Base-by-base conservation (phyloP, 92 coral and sea anemone genomes). In the Bergia sp. region DNA sequence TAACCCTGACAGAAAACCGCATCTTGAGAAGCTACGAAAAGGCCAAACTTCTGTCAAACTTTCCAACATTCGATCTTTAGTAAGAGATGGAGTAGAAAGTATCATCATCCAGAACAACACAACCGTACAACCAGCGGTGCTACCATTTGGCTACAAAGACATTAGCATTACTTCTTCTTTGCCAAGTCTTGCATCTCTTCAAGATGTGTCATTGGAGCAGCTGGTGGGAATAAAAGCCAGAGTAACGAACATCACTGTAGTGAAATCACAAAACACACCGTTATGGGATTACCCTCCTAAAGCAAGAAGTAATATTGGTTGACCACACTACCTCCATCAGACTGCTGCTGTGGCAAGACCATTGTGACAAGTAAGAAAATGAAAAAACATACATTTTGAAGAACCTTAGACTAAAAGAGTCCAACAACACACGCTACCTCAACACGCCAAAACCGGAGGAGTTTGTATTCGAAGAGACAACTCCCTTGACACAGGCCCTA, bases 301-400 rank as follows among this genome's bases (percentile, higher is more conserved):
- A 91, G 86, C 94, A 88, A 88, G 92, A 91, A 73, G 91, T 49
- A 37, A 89, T 91, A 44, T 69, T 91, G 73, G 94, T 89, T 67
- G 94, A 91, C 69, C 87, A 89, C 89, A 91, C 92, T 82, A 87
- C 88, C 75, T 92, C 92, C 37, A 92, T 89, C 47, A 92, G 90
- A 77, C 20, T 90, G 76, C 38, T 92, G 47, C 87, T 92, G 38
- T 92, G 91, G 92, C 86, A 92, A 72, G 85, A 88, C 73, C 85
- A 89, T 18, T 87, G 89, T 76, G 86, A 92, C 85, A 87, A 74
- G 69, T 89, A 87, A 23, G 85, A 69, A 37, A 79, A 76, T 12
- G 87, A 80, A 42, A 77, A 90, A 92, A 92, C 89, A 82, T 81
- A 92, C 89, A 89, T 55, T 53, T 81, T 90, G n/a, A 88, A 79